These are phyloP conservation scores for Norana najaformis DNA, from an alignment of 2,888 invertebrate species.

Conservation along the genomic window DNA sequence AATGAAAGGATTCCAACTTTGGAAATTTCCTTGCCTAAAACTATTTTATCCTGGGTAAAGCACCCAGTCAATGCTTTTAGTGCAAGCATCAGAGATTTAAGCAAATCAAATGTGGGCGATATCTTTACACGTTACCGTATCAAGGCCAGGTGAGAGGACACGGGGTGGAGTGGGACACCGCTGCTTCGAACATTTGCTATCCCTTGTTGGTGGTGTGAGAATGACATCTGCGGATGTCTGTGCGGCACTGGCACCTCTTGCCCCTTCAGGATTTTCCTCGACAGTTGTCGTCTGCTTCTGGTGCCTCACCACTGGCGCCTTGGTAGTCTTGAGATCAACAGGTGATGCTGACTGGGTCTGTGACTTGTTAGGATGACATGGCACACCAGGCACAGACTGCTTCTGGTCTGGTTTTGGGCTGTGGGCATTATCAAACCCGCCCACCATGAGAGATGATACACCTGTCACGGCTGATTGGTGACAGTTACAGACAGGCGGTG, in stretches of 20 bases:
- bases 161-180: constrained; percentile 16
- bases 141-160: constrained; percentile 14
- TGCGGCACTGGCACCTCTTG: background rate
- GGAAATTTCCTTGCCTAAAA: background rate
- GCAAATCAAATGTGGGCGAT: background rate
- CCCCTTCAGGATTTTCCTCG: background rate
- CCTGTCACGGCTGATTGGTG: background rate
- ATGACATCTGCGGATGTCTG: background rate
- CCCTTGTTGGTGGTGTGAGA: background rate
- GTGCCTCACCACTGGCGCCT: background rate
- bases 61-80: background rate
- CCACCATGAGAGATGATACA: background rate
- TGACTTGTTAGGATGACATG: background rate
- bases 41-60: background rate
- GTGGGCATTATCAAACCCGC: background rate
- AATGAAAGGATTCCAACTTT: background rate
- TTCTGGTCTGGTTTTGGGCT: background rate
- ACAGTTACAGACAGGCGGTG: constrained; percentile 3
- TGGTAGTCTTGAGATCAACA: background rate
- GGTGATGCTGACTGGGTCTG: background rate
- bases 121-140: background rate
- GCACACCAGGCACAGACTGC: background rate
- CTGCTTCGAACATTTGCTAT: background rate
- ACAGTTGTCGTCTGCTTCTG: background rate
- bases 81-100: background rate